These are phyloP conservation scores for Saccostrea echinata DNA, from an alignment of 1,140 invertebrate species.

Conservation along the genomic window DNA sequence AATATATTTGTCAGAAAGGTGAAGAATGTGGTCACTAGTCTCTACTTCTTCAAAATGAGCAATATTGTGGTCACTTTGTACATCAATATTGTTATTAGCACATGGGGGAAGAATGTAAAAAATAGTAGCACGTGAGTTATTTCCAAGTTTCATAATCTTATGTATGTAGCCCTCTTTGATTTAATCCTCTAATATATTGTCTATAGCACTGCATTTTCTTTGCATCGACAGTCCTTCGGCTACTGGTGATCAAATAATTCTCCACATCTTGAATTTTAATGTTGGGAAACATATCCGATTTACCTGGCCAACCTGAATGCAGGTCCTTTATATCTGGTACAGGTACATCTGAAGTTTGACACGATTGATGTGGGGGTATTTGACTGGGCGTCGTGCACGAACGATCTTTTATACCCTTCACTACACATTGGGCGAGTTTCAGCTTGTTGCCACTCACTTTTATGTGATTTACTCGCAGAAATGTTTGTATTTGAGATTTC, in stretches of 20 bases:
- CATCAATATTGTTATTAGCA: too few relatives aligned
- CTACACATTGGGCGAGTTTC: neutral
- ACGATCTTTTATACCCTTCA: slow-evolving; percentile 2
- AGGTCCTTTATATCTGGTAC: slow-evolving; percentile 35
- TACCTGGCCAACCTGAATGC: slow-evolving; percentile 45
- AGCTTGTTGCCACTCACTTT: slow-evolving; percentile 27
- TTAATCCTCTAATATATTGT: slow-evolving; percentile 54
- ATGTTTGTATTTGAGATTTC: too few relatives aligned
- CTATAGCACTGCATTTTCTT: slow-evolving; percentile 58
- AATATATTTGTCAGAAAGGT: slow-evolving; percentile 47
- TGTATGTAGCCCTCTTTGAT: slow-evolving; percentile 57
- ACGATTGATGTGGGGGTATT: too few relatives aligned
- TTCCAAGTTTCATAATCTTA: slow-evolving; percentile 56
- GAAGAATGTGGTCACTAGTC: too few relatives aligned
- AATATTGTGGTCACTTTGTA: too few relatives aligned
- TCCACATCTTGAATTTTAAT: slow-evolving; percentile 49
- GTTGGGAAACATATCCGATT: slow-evolving; percentile 10
- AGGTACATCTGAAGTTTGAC: neutral
- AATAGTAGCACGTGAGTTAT: slow-evolving; percentile 32
- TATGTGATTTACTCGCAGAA: neutral
- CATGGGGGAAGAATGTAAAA: too few relatives aligned
- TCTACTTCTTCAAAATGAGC: too few relatives aligned
- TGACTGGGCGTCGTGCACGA: neutral
- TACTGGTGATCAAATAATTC: slow-evolving; percentile 50
- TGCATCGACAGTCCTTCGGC: slow-evolving; percentile 43